phyloP scores from a whole-genome alignment of 2,113 vertebrate species.

The Onychostoma macrolepis region DNA sequence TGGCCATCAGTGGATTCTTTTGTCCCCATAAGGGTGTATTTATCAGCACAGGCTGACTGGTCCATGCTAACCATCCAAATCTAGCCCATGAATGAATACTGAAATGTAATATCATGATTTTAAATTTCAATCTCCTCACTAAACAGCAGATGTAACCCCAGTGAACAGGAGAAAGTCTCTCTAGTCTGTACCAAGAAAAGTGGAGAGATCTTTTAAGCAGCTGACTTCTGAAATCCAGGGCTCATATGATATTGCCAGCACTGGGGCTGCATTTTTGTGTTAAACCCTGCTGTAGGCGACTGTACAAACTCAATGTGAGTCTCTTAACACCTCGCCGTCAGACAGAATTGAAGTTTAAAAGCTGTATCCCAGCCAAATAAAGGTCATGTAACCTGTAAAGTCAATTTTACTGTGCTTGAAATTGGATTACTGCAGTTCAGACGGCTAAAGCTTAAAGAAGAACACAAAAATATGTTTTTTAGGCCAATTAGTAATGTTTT shows the following conservation, averaged over 20 bases:
- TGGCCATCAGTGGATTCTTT: background rate
- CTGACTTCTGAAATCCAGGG: constrained; percentile 3
- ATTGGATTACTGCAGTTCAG: background rate
- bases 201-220: background rate
- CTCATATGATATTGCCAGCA: constrained; percentile 26
- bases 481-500: background rate
- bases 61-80: background rate
- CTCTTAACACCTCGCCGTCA: constrained; percentile 6
- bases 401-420: background rate
- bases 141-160: background rate
- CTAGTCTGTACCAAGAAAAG: background rate
- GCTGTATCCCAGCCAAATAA: background rate
- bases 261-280: constrained; percentile 27
- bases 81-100: background rate
- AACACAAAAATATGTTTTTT: background rate
- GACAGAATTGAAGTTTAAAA: background rate
- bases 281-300: constrained; percentile 37
- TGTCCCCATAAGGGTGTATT: background rate
- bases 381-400: background rate
- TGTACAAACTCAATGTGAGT: constrained; percentile 3
- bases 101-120: constrained; percentile 6
- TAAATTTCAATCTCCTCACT: background rate
- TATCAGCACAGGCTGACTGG: background rate
- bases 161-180: background rate
- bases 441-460: background rate